A percentile compares a stretch with the other conserved stretches of the same genome.
These are phyloP conservation scores for Gadopsis bispinosus DNA, from an alignment of 2,797 vertebrate genomes.

Conservation along the genomic window DNA sequence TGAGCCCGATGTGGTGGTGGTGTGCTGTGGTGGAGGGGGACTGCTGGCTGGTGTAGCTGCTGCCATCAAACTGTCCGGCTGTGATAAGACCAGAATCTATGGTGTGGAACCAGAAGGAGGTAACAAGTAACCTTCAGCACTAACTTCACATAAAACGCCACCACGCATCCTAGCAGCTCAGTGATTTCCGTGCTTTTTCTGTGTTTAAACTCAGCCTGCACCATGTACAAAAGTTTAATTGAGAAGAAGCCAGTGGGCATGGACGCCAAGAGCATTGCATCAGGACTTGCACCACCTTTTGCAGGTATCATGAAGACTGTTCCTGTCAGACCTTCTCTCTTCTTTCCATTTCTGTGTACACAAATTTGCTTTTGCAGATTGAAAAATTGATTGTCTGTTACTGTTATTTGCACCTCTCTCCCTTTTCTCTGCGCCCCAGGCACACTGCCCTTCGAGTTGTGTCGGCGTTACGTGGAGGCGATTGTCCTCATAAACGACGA, in stretches of 20 bases:
- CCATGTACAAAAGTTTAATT: slow-evolving; percentile 85
- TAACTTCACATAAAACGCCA: not conserved
- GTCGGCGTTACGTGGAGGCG: slow-evolving; percentile 78
- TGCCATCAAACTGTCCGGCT: slow-evolving; percentile 84
- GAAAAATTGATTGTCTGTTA: no score
- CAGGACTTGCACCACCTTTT: slow-evolving; percentile 85
- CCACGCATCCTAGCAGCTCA: accelerated
- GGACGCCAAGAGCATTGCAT: slow-evolving; percentile 83
- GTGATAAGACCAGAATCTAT: slow-evolving; percentile 80
- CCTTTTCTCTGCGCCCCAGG: slow-evolving; percentile 63
- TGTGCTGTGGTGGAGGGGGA: slow-evolving; percentile 86
- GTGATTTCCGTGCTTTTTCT: not conserved
- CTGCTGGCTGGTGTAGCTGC: slow-evolving; percentile 84
- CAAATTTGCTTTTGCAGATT: no score
- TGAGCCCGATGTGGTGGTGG: slow-evolving; percentile 84
- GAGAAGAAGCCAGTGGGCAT: slow-evolving; percentile 85
- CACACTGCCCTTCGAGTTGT: slow-evolving; percentile 79
- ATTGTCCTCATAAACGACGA: slow-evolving; percentile 85
- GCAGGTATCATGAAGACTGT: slow-evolving; percentile 74
- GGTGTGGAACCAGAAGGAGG: slow-evolving; percentile 87
- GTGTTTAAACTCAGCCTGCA: slow-evolving; percentile 78
- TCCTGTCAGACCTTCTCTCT: not conserved
- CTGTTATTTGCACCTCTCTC: not conserved
- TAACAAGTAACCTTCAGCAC: slow-evolving; percentile 36
- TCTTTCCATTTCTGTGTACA: no score